Evolutionary conservation across 2,888 invertebrate genomes (phyloP), one percentile per base, ranked within the genome.

Genomic region (Leucophenga maculata): DNA sequence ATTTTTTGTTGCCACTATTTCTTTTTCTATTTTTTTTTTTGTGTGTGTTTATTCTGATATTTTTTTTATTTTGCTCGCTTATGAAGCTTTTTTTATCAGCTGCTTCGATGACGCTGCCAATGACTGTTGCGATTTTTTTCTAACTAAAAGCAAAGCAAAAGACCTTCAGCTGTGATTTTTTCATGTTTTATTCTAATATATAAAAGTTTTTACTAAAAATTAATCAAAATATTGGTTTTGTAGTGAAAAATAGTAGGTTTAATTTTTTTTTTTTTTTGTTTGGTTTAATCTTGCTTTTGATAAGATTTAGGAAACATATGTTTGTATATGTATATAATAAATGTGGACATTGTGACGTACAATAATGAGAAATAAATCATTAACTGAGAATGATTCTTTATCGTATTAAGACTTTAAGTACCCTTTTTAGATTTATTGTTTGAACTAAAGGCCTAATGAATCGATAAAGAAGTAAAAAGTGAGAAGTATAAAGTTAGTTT

Each of bases 281-380:
- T 32, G 18, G 1, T 48, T 32, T 39, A 26, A 26, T 26, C 26
- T 3, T 39, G 26, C 1, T 18, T 6, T 3, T 65, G 48, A 65
- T 50, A 65, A 65, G 52, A 65, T 65, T 65, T 65, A 50, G 31
- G 26, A 3, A 26, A 26, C 26, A 26, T 26, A 26, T 26, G 26
- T 26, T 26, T 26, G 4, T 2, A 26, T 26, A 3, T 26, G 26
- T 26, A 26, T 26, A 4, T 26, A 26, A 26, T 26, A 2, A 26
- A 26, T 3, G 26, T 4, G 26, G 26, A 26, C 26, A 26, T 26
- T 26, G 4, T 26, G 2, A 3, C 26, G 26, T 26, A 26, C 26
- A 4, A 3, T 26, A 2, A 26, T 26, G 26, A 26, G 26, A 26
- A 26, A 26, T 26, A 2, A 26, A 26, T 26, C 26, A 26, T 26